Evolutionary conservation across 2,888 invertebrate genomes (phyloP).

Genomic region (Drosophila anomelani): DNA sequence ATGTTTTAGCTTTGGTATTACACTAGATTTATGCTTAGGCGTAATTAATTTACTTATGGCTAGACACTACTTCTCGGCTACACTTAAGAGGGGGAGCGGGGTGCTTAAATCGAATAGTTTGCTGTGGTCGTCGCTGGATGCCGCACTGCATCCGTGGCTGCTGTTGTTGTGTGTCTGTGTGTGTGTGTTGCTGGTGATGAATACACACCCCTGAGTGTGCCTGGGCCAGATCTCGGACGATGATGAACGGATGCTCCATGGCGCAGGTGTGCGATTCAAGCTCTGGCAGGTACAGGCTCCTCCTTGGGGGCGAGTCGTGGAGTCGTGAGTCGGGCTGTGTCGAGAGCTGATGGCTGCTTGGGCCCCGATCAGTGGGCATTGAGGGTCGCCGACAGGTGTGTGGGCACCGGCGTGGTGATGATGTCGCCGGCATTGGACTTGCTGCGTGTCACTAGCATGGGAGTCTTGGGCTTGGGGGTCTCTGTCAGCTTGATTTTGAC

Average conservation of each 20-base stretch:
- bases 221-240: not conserved
- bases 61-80: constrained; percentile 60
- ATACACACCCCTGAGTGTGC: constrained; percentile 15
- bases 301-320: constrained; percentile 14
- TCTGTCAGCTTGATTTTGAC: constrained; percentile 92
- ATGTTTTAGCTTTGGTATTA: constrained; percentile 83
- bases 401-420: constrained; percentile 87
- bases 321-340: constrained; percentile 21
- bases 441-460: constrained; percentile 91
- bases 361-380: constrained; percentile 54
- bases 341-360: constrained; percentile 19
- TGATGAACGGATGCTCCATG: not conserved
- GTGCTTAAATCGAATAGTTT: constrained; percentile 78
- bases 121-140: constrained; percentile 37
- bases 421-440: constrained; percentile 91
- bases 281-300: constrained; percentile 9
- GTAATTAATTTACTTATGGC: constrained; percentile 78
- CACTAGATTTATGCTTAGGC: constrained; percentile 81
- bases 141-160: constrained; percentile 19
- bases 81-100: constrained; percentile 60
- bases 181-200: constrained; percentile 27
- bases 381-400: constrained; percentile 57
- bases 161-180: constrained; percentile 8
- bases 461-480: constrained; percentile 92
- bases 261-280: constrained; percentile 1